Base-by-base conservation (phyloP, 2,888 invertebrate genomes). In the Gisinianus flammeolus region DNA sequence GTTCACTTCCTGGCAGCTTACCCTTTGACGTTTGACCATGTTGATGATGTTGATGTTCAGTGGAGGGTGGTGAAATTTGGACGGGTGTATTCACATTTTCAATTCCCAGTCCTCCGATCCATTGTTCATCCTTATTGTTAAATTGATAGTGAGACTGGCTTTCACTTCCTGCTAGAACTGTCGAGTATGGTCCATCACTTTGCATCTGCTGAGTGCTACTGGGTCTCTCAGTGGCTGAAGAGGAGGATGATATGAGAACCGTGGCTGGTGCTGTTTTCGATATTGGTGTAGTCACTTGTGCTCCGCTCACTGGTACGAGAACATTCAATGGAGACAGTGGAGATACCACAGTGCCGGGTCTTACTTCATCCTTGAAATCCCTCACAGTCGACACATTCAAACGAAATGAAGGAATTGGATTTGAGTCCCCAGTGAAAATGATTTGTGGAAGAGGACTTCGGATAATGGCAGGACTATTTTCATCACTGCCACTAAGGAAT, bases 141-240 rank as follows among this genome's bases (percentile, higher is more conserved):
- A 28, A 44, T 12, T 70, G 77, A 28, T 76, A 62, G 35, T 71
- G 77, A 52, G 71, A 62, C 4, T 58, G 71, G 26, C 74, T 78
- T 30, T 67, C 78, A 68, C 78, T 74, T 0, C 67, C 58, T 31
- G 64, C 26, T 19, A 78, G 58, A 12, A 26, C 35, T 54, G 62
- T 12, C 2, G 69, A 16, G 66, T 54, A 62, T 24, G 54, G 24
- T 22, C 73, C 62, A 72, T 66, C 67, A 33, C 69, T 77, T 56
- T 79, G 80, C 80, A 82, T 82, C 73, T 82, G 80, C 44, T 81
- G 82, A 8, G 82, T 82, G 33, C 80, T 82, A 22, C 79, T 81
- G 19, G 80, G 76, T 72, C 80, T 74, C 16, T 79, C 80, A 10
- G 73, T 74, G 35, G 44, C 64, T 26, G 4, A 30, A 4, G 52